phyloP scores from a whole-genome alignment of 2,888 invertebrate species.

The Pteria penguin region DNA sequence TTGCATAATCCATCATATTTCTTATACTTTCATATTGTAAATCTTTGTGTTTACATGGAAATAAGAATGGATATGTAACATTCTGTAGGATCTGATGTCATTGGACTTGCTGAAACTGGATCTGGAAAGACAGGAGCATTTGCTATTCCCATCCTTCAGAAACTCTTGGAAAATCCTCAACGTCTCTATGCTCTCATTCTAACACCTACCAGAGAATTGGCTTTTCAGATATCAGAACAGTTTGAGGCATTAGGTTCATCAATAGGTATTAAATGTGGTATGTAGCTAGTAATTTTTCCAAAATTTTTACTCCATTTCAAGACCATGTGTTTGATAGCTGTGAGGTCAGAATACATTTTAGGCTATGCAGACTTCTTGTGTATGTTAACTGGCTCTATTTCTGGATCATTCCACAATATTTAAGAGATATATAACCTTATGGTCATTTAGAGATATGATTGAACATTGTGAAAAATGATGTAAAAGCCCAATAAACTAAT shows the following conservation, averaged over 20 bases:
- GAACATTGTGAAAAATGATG: no score
- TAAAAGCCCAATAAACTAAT: no score
- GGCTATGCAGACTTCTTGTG: background rate
- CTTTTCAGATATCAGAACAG: constrained; percentile 99
- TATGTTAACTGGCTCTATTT: no score
- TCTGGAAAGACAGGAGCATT: constrained; percentile 99
- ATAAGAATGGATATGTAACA: background rate
- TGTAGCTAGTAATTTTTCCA: constrained; percentile 48
- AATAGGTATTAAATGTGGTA: constrained; percentile 93
- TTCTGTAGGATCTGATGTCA: constrained; percentile 88
- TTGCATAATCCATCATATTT: no score
- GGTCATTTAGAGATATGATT: no score
- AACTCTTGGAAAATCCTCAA: constrained; percentile 93
- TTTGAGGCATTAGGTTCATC: constrained; percentile 94
- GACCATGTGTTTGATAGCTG: no score
- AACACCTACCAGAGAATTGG: constrained; percentile 98
- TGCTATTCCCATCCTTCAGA: constrained; percentile 96
- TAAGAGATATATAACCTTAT: no score
- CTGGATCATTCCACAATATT: no score
- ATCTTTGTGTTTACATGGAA: no score
- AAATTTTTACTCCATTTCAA: no score
- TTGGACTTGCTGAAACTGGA: constrained; percentile 90
- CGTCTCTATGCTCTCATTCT: constrained; percentile 90
- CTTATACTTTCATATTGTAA: no score
- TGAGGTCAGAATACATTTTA: no score